A percentile compares a stretch with the other conserved stretches of the same genome.
Conservation (phyloP, 2,888 invertebrate genomes). For the Drosophila limbata region DNA sequence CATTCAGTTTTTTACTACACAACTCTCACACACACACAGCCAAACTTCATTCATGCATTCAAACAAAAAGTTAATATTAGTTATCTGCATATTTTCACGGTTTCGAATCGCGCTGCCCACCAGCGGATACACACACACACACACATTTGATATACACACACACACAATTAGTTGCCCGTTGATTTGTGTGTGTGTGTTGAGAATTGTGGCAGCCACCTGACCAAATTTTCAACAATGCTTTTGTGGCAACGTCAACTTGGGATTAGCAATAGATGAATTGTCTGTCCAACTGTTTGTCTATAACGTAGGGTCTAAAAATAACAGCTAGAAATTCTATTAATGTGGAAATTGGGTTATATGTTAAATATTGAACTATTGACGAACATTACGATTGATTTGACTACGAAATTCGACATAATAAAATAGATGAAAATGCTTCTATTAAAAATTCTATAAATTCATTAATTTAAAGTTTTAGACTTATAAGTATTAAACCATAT, state of each 20-base stretch:
- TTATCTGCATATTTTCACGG: slow-evolving; percentile 79
- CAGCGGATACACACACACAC: slow-evolving; percentile 62
- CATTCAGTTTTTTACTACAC: slow-evolving; percentile 43
- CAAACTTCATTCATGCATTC: slow-evolving; percentile 75
- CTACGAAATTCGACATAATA: not conserved
- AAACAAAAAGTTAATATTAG: slow-evolving; percentile 76
- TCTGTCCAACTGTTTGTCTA: not conserved
- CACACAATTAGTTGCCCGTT: slow-evolving; percentile 1
- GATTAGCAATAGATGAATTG: slow-evolving; percentile 26
- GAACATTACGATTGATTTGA: not conserved
- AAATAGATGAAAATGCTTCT: too few relatives aligned
- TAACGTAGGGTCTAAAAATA: slow-evolving; percentile 5
- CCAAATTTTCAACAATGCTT: slow-evolving; percentile 59
- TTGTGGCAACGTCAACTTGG: slow-evolving; percentile 27
- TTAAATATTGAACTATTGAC: not conserved
- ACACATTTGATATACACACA: slow-evolving; percentile 11
- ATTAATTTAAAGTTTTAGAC: too few relatives aligned
- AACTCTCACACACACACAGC: slow-evolving; percentile 14
- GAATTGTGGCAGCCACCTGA: slow-evolving; percentile 58
- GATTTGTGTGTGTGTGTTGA: slow-evolving; percentile 23
- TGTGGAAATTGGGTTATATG: slow-evolving; percentile 3
- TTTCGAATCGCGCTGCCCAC: slow-evolving; percentile 73
- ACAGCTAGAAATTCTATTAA: not conserved
- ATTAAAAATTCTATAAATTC: not conserved
- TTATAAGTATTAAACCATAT: too few relatives aligned